These are phyloP conservation scores for Euwallacea fornicatus DNA, from an alignment of 1,140 invertebrate species.

Conservation along the genomic window DNA sequence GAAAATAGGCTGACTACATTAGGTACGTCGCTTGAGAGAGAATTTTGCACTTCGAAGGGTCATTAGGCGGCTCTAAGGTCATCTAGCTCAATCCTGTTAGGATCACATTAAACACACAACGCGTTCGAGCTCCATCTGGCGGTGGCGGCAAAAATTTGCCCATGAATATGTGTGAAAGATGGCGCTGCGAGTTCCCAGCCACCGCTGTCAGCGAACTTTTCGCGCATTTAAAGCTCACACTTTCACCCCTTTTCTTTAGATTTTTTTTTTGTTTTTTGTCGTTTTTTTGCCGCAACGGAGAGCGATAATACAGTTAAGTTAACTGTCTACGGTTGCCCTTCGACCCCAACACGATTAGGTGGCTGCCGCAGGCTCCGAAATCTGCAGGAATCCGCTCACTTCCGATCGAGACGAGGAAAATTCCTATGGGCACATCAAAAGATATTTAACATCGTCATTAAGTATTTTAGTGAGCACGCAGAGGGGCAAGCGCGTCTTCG, in stretches of 20 bases:
- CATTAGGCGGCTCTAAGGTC: no score
- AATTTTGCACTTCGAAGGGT: neutral
- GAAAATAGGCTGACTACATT: slow-evolving; percentile 13
- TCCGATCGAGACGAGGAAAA: slow-evolving; percentile 19
- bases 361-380: neutral
- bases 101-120: no score
- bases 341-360: neutral
- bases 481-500: slow-evolving; percentile 8
- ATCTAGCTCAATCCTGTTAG: no score
- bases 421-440: slow-evolving; percentile 23
- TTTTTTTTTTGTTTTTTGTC: neutral
- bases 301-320: neutral
- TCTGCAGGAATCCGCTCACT: slow-evolving; percentile 3
- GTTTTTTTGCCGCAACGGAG: neutral
- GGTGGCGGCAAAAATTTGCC: no score
- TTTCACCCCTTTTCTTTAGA: neutral
- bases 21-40: neutral
- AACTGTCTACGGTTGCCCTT: neutral
- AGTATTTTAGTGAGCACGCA: slow-evolving; percentile 27
- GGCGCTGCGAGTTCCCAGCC: no score
- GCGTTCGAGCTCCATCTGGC: no score
- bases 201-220: no score
- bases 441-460: slow-evolving; percentile 33
- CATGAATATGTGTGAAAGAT: no score
- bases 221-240: neutral